Percentiles rank a stretch among this genome's conserved stretches.
Conservation (phyloP, 2,888 invertebrate genomes). For the Schizaphis graminum region DNA sequence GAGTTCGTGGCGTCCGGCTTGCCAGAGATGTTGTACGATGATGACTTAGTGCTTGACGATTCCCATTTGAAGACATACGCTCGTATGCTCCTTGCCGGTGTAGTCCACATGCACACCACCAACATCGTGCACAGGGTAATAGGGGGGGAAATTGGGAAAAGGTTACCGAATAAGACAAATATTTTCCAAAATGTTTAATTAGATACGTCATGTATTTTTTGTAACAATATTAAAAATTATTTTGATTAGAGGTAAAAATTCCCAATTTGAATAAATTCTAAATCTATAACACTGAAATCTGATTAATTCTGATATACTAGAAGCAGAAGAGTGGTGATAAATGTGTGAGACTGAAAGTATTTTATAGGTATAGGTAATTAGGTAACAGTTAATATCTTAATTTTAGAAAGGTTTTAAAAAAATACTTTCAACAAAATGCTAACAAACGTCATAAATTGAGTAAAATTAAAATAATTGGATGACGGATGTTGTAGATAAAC, state of each 20-base stretch:
- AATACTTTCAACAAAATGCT: neutral
- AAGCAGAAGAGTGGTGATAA: neutral
- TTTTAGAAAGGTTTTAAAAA: neutral
- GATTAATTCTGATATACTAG: neutral
- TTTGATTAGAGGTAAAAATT: neutral
- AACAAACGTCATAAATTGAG: neutral
- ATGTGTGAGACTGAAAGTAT: neutral
- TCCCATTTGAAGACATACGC: slow-evolving; percentile 88
- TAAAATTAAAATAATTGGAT: neutral
- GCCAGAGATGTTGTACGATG: slow-evolving; percentile 83
- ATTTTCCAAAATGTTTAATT: neutral
- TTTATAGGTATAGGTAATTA: neutral
- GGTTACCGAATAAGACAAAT: neutral
- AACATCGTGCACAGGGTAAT: slow-evolving; percentile 92
- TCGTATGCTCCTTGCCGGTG: slow-evolving; percentile 90
- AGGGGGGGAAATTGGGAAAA: neutral
- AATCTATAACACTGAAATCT: neutral
- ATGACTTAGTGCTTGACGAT: slow-evolving; percentile 78
- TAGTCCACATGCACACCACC: slow-evolving; percentile 88
- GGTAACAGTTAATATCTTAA: neutral
- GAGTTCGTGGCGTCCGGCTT: slow-evolving; percentile 94
- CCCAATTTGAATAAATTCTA: neutral
- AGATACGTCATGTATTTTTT: neutral
- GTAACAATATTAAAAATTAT: neutral
- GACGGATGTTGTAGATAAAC: too few relatives aligned